Evolutionary conservation across 2,888 invertebrate species (phyloP).

Genomic region (Lithophane socia): DNA sequence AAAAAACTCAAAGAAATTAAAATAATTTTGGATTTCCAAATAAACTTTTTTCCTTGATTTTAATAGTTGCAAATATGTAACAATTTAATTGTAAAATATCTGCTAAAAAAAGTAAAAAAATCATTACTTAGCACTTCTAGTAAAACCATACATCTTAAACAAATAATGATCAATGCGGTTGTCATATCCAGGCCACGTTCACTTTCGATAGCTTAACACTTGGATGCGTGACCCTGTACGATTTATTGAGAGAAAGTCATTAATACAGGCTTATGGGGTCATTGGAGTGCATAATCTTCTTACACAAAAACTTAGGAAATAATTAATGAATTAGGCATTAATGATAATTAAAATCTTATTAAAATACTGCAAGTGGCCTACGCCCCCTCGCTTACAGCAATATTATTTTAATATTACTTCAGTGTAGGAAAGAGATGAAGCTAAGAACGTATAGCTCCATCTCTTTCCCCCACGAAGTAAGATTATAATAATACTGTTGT

Average conservation of each 20-base stretch:
- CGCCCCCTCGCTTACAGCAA: too few species aligned
- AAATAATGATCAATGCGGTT: constrained; percentile 68
- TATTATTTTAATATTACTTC: too few species aligned
- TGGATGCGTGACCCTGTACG: constrained; percentile 61
- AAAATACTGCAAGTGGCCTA: not conserved
- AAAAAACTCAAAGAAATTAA: not conserved
- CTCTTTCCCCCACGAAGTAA: too few species aligned
- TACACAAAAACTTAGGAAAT: not conserved
- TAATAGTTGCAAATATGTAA: too few species aligned
- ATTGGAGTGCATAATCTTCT: constrained; percentile 22
- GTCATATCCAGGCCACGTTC: constrained; percentile 66
- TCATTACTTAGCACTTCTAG: constrained; percentile 43
- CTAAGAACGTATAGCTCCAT: too few species aligned
- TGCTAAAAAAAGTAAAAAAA: not conserved
- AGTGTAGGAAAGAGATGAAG: too few species aligned
- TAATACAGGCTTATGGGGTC: constrained; percentile 30
- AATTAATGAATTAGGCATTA: not conserved
- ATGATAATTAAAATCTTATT: not conserved
- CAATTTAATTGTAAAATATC: too few species aligned
- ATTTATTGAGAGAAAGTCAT: constrained; percentile 62
- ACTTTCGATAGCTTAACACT: constrained; percentile 61
- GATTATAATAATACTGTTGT: too few species aligned
- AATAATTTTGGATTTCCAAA: too few species aligned
- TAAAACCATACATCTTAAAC: constrained; percentile 12
- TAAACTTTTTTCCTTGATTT: too few species aligned